Evolutionary conservation across 92 coral and sea anemone species (phyloP), one percentile per base, ranked within the genome.

Genomic region (Plumapathes pennacea): DNA sequence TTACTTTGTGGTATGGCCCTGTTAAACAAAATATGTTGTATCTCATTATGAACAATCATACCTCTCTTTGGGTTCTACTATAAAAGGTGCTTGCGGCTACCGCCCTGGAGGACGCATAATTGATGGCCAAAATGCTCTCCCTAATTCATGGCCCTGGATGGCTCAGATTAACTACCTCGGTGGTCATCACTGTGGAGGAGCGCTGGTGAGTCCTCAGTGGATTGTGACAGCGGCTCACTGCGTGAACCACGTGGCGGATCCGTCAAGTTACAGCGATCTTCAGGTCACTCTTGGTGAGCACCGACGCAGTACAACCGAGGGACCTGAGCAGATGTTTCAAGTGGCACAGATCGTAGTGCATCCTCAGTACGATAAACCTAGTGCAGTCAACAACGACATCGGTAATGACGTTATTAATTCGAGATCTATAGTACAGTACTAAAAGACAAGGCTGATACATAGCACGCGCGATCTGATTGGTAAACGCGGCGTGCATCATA

Each of bases 71-170:
- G 46, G 34, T 33, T 38, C 22, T 4, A 25, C 22, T 42, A 42
- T 20, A 42, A 8, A 8, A 8, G 41, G n/a, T 36, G 41, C 31
- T 12, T 77, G 84, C 42, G 85, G 90, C 19, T 5, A 17, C 26
- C 81, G 85, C 18, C 69, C 76, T 11, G 78, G 70, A 26, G 62
- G 66, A 2, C 58, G 90, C 46, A 84, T 84, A 39, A 71, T 84
- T 64, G 72, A 77, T 38, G 90, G 90, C 2, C 66, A 66, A 1
- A 49, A 84, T 46, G 90, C 90, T 0, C 46, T 64, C 15, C 90
- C 90, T 10, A 45, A 84, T 39, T 57, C 90, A 25, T 84, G 90
- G 90, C 90, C 90, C 32, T 84, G 90, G 90, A 84, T 84, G 85
- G 90, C 58, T 12, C 90, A 84, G 45, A 84, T 84, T 10, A 62